Base-by-base conservation (phyloP, 92 coral and sea anemone species). In the Phenganax marumi region DNA sequence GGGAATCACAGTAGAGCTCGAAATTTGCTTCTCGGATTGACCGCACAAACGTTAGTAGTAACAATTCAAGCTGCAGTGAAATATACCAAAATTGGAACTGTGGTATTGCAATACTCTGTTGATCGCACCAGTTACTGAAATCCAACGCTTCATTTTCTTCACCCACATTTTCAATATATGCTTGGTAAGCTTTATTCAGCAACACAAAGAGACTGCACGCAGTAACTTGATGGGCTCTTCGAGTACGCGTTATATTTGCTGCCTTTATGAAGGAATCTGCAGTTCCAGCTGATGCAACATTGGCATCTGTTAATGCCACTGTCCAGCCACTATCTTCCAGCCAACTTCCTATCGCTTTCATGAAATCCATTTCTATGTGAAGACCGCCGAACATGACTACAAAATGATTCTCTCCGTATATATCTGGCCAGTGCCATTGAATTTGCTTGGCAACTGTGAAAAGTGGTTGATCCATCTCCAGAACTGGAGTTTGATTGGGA, bases 381-480 rank as follows among this genome's bases (percentile, higher is more conserved):
- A 89, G 68, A 8, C 84, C 91, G 18, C 87, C 89, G 7, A 85
- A 56, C 64, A 89, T 75, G 66, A 88, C 51, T 12, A 85, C 76
- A 56, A 89, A 75, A 51, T 63, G 61, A 50, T 89, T 69, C 85
- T 89, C 87, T 8, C 91, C 91, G 33, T 73, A 60, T 23, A 52
- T 70, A 49, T 75, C 77, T 68, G 79, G 66, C 83, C 78, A 77
- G 66, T 68, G 81, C 89, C 79, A 74, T 55, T 51, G 79, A 50
- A 81, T 77, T 69, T 85, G 86, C 84, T 85, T 86, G 12, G 89
- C 81, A 55, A 82, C 58, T 46, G 91, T 85, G 77, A 62, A 86
- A 23, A 86, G 64, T 17, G 91, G 91, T 58, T 81, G 89, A 68
- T 81, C 89, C n/a, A 21, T 19, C 3, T 86, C 79, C 14, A 86